Conservation (phyloP, 2,797 vertebrate species). For the Acanthiza pusilla region DNA sequence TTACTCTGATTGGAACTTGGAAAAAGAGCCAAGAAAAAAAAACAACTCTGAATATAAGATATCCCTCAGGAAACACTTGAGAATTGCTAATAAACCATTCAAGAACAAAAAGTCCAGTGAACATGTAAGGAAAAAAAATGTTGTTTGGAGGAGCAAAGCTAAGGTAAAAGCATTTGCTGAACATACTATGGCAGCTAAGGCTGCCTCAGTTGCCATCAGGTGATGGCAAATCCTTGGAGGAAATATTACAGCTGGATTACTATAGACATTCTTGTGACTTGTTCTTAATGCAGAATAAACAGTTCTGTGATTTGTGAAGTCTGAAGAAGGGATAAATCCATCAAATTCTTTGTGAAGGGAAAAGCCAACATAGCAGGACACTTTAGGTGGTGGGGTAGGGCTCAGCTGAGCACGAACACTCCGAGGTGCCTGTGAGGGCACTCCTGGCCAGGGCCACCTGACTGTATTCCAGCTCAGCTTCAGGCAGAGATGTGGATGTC, state of each 20-base stretch:
- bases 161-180: neutral
- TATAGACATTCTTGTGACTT: neutral
- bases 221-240: neutral
- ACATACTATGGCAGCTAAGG: neutral
- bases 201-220: neutral
- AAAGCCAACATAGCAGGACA: neutral
- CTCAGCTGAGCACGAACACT: neutral
- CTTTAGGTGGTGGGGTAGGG: accelerated
- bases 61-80: neutral
- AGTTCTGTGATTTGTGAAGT: neutral
- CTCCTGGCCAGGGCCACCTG: neutral
- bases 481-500: neutral
- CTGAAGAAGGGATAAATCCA: neutral
- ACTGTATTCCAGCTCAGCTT: neutral
- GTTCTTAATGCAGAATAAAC: neutral
- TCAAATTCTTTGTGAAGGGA: neutral
- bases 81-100: neutral
- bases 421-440: neutral
- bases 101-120: neutral
- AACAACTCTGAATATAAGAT: neutral
- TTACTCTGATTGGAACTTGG: neutral
- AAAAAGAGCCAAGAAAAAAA: neutral
- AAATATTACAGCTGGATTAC: neutral
- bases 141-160: neutral
- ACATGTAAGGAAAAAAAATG: accelerated